phyloP scores from a whole-genome alignment of 2,113 vertebrate species.

The Paraplagusia blochii region DNA sequence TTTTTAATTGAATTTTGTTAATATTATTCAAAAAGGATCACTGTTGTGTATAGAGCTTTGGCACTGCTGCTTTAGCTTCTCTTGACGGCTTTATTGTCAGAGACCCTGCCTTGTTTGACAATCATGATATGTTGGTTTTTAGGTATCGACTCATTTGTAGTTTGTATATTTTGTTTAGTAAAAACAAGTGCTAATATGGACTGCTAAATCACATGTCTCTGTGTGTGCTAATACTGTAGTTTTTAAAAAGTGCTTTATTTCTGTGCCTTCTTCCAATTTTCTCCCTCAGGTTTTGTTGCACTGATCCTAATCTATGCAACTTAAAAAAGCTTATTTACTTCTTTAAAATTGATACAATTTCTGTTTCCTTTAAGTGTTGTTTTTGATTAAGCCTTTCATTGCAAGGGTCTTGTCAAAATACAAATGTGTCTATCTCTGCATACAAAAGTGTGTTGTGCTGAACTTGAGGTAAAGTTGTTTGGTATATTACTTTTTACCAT shows the following conservation, averaged over 20 bases:
- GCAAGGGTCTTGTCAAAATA: background rate
- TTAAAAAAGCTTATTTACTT: too few relatives aligned
- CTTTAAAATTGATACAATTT: too few relatives aligned
- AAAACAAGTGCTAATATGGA: conserved; percentile 23
- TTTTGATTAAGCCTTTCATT: conserved; percentile 4
- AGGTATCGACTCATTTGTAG: conserved; percentile 24
- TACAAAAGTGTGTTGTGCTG: conserved; percentile 12
- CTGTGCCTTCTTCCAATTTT: conserved; percentile 64
- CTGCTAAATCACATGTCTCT: conserved; percentile 47
- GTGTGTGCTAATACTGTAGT: conserved; percentile 42
- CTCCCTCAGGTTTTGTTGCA: conserved; percentile 65
- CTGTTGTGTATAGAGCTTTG: conserved; percentile 55
- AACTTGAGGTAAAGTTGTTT: conserved; percentile 14
- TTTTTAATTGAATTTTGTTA: conserved; percentile 29
- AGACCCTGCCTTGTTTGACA: conserved; percentile 51
- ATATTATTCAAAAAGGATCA: conserved; percentile 62
- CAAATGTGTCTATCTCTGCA: conserved; percentile 11
- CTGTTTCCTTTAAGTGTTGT: conserved; percentile 21
- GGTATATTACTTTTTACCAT: conserved; percentile 33
- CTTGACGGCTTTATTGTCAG: background rate
- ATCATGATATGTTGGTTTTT: conserved; percentile 45
- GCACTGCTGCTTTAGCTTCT: conserved; percentile 42
- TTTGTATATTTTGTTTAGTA: conserved; percentile 31
- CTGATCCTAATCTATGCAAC: conserved; percentile 47
- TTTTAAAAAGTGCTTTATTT: conserved; percentile 42